These are phyloP conservation scores for Toxostoma redivivum DNA, from an alignment of 2,113 vertebrate species.

Conservation along the genomic window DNA sequence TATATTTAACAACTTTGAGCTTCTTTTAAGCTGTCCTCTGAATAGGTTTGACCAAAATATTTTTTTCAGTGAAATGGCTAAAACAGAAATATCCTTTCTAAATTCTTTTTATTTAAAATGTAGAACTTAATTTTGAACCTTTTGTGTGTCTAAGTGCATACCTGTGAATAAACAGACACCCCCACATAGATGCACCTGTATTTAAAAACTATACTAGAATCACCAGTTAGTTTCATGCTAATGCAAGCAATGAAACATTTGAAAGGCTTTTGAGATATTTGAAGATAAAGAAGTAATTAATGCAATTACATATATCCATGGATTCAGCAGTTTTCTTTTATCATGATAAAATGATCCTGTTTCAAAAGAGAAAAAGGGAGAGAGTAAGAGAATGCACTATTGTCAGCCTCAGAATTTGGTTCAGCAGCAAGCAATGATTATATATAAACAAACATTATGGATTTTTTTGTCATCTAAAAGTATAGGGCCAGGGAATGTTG, in stretches of 20 bases:
- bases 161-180: neutral
- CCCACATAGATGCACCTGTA: rapidly evolving
- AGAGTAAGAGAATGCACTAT: neutral
- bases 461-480: neutral
- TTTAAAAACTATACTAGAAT: neutral
- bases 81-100: neutral
- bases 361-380: neutral
- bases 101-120: neutral
- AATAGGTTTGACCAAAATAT: neutral
- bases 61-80: neutral
- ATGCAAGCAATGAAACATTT: neutral
- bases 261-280: neutral
- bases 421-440: neutral
- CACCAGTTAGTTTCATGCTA: neutral
- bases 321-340: constrained; percentile 15
- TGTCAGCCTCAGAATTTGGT: neutral
- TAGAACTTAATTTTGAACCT: neutral
- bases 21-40: neutral
- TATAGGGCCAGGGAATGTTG: neutral
- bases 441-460: neutral
- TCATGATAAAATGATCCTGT: neutral
- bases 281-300: constrained; percentile 2
- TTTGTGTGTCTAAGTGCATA: neutral
- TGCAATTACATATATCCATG: neutral
- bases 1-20: neutral